Evolutionary conservation across 2,888 invertebrate genomes (phyloP), one percentile per base, ranked within the genome.

Genomic region (Leucophora obtusa): DNA sequence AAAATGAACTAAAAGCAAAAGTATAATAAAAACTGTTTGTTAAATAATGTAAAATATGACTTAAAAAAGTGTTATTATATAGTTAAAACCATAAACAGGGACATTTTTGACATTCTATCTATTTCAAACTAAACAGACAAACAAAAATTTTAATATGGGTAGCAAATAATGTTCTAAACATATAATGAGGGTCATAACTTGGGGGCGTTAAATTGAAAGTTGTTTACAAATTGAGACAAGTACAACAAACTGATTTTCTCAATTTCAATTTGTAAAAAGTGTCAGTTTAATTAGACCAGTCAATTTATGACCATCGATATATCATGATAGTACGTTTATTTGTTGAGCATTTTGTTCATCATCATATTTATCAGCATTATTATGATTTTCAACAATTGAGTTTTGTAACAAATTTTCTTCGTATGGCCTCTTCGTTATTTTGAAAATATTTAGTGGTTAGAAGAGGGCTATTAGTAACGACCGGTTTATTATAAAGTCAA

Each of bases 401-500:
- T 38, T 10, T 38, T 38, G 28, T 38, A 38, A 38, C 11, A 38
- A 38, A 38, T 38, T 11, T 38, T 38, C 38, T 11, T 38, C 11
- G 6, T 11, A n/a, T 11, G 17, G 38, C 18, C 53, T 11, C 24
- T 53, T 33, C 65, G 51, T 51, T 33, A 53, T 18, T 35, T 28
- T 8, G 11, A 18, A 3, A 21, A 66, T n/a, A 53, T 66, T 66
- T 53, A 38, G 54, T 21, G 1, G 21, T 54, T 54, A 14, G 54
- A 28, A 28, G 6, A 28, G 6, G 28, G 28, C 28, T 28, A 28
- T 28, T 28, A 28, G 5, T 28, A 28, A 28, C 38, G 43, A 73
- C 58, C 78, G 63, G 69, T 79, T 73, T 69, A 53, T 58, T 51
- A 59, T 56, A 72, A 77, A 71, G 77, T 68, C 71, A 70, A 70